Evolutionary conservation across 2,113 vertebrate genomes (phyloP), one percentile per base, ranked within the genome.

Genomic region (Benitochromis conjunctus): DNA sequence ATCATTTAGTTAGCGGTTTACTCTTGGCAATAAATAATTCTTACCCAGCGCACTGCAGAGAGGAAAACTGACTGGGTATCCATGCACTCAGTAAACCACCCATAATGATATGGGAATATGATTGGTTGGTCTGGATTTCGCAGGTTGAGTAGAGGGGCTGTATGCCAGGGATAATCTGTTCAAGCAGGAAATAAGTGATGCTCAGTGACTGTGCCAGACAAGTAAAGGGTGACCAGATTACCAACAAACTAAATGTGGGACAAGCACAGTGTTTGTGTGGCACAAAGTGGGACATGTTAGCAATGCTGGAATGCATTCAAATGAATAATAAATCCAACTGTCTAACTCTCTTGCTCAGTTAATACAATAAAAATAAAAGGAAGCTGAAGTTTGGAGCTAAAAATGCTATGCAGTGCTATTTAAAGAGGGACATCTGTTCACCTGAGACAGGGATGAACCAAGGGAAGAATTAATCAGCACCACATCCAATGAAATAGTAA

Each of bases 401-500:
- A 71, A 74, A 29, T 29, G 41, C 41, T 16, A 46, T 74, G 14
- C 41, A 74, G 9, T 48, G 6, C 13, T 26, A 48, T 9, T 19
- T 74, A 48, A 18, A 48, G 24, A 26, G 41, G 41, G 41, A 48
- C 66, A 74, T 48, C 9, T 48, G 41, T 26, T 48, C 21, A 74
- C 41, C 41, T 46, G 14, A 48, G 21, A 91, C 79, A 87, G 62
- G 46, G 48, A 89, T n/a, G 36, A 86, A 66, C 53, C 54, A 88
- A 74, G 71, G 88, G 26, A 85, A 83, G 80, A 93, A 85, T 91
- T 77, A 90, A 82, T 81, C n/a, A 81, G 84, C 82, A 64, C 79
- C 78, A 58, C 64, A 76, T 82, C 31, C 53, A 81, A 51, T 10
- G 69, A 81, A 85, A 83, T 55, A 69, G 62, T 89, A 29, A 86